phyloP scores from a whole-genome alignment of 2,888 invertebrate genomes.

The Thysanoteuthis rhombus region DNA sequence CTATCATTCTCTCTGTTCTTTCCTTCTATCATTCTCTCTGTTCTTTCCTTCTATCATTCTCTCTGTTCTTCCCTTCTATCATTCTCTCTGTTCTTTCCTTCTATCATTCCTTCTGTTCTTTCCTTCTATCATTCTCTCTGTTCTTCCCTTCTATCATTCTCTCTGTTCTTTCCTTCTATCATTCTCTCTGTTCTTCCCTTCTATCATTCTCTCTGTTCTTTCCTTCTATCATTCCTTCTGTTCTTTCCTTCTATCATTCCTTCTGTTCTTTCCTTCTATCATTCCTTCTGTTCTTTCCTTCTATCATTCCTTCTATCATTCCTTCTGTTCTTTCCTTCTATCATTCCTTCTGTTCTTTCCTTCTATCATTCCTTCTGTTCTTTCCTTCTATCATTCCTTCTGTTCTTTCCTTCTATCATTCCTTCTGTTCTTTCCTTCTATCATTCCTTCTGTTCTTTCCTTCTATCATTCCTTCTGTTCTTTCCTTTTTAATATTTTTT shows the following conservation, averaged over 20 bases:
- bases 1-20: too few relatives aligned
- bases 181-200: not conserved
- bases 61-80: not conserved
- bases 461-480: too few relatives aligned
- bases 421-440: too few relatives aligned
- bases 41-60: too few relatives aligned
- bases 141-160: not conserved
- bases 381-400: too few relatives aligned
- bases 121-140: not conserved
- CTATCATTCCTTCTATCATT: too few relatives aligned
- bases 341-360: too few relatives aligned
- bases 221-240: not conserved
- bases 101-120: not conserved
- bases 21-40: not conserved
- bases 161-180: not conserved
- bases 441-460: too few relatives aligned
- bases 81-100: not conserved
- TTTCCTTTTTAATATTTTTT: too few relatives aligned
- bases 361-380: too few relatives aligned
- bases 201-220: not conserved
- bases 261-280: not conserved
- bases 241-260: not conserved
- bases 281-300: fast-evolving
- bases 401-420: too few relatives aligned
- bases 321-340: too few relatives aligned